Evolutionary conservation across 2,113 vertebrate genomes (phyloP), one percentile per base, ranked within the genome.

Genomic region (Leucopternis melanops): DNA sequence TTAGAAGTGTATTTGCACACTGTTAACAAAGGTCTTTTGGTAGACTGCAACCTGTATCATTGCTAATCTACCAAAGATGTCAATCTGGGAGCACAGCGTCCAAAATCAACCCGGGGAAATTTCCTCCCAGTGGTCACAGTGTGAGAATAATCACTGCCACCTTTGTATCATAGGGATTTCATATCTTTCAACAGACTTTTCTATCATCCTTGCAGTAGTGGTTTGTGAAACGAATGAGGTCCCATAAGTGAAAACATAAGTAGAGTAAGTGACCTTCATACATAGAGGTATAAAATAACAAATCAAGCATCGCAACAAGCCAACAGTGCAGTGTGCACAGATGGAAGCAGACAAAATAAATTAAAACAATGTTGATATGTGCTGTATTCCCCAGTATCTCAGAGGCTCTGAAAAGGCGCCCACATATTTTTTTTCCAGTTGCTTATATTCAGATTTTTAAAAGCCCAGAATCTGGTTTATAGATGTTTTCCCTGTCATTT

Each of bases 231-330:
- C 4, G 13, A 95, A 92, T 92, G 87, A 93, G 45, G 72, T 93
- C 72, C 74, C 67, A 8, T 94, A 97, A 97, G 72, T 94, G 87
- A 97, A 97, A 97, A 91, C 84, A 92, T 90, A 80, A 94, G 72
- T 42, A 90, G 70, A 88, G 40, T 69, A 74, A 81, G 58, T 75
- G 90, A 94, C 88, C 86, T 96, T 91, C 88, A 75, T 84, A 81
- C 40, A 63, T 0, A 88, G 42, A 90, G 44, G 58, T 81, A 96
- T 92, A 90, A 95, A 96, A 95, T 85, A 96, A 93, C 79, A 92
- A 96, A 91, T 92, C 77, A 72, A 91, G 54, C 61, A 90, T 71
- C 1, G 4, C 79, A 90, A 82, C 9, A n/a, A 95, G 63, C 88
- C 85, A 96, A 44, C 58, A 87, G 57, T 36, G 20, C 52, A 85